Evolutionary conservation across 2,113 vertebrate species (phyloP), one percentile per base, ranked within the genome.

Genomic region (Glaucidium brasilianum): DNA sequence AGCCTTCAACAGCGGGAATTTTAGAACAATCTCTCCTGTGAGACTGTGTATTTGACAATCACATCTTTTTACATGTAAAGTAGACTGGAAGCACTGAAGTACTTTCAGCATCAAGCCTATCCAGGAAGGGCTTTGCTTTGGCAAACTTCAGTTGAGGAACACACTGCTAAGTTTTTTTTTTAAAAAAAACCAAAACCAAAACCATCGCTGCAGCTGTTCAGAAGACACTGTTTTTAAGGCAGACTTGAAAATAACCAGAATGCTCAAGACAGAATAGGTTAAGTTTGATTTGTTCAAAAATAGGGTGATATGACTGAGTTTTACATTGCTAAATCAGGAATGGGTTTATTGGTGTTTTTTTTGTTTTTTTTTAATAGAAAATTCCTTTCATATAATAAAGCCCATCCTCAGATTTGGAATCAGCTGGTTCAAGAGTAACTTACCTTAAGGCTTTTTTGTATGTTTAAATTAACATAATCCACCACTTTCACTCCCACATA

Each of bases 191-290:
- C 37, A 59, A 8, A 55, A n/a, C n/a, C n/a, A n/a, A 82, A 62
- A 9, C 35, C 5, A 47, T 34, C 47, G 39, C 32, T 39, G 22
- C 7, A 83, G 49, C 29, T 76, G 17, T 82, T 77, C 50, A 76
- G 37, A 94, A 93, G 37, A 80, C 55, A 69, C 21, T 35, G 22
- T 80, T 83, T 96, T 92, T 88, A 92, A 96, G 89, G 83, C 79
- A 95, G 64, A 14, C 34, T 90, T 73, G 58, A 85, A 87, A 95
- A 85, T 52, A 82, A 34, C 27, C 34, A 76, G 58, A 85, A 69
- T 45, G n/a, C n/a, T 83, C 20, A 67, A 19, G 30, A 84, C 12
- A 77, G 22, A 76, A 67, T 3, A 74, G 20, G 85, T 41, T 41
- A 76, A 49, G 9, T 45, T 12, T 39, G 22, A 79, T 69, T 73